Percentiles rank a stretch among this genome's conserved stretches.
phyloP scores from a whole-genome alignment of 2,113 vertebrate species.

The Saiga tatarica region DNA sequence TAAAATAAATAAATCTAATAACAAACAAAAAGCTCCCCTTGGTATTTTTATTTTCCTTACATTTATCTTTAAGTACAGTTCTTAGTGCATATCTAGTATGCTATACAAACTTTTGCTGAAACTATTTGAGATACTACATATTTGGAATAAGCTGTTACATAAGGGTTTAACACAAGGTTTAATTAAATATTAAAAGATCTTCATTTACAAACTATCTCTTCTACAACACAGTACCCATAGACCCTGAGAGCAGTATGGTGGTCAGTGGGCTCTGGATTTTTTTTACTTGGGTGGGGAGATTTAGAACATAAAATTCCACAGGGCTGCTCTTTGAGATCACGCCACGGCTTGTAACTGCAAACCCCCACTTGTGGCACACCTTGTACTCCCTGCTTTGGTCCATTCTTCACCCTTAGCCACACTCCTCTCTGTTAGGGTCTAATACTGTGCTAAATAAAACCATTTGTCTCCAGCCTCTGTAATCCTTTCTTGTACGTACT shows the following conservation, averaged over 20 bases:
- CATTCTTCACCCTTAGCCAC: not conserved
- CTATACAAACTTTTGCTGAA: not conserved
- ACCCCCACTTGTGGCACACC: not conserved
- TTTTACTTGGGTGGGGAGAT: not conserved
- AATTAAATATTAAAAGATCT: not conserved
- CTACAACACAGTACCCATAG: not conserved
- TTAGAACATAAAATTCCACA: not conserved
- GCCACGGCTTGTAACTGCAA: not conserved
- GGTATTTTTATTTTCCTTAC: not conserved
- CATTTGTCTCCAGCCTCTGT: not conserved
- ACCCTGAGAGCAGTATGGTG: not conserved
- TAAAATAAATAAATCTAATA: not conserved
- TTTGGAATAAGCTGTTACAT: not conserved
- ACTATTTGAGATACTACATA: not conserved
- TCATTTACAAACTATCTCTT: not conserved
- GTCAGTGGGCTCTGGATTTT: not conserved
- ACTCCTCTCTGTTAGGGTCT: not conserved
- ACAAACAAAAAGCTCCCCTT: not conserved
- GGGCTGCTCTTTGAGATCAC: not conserved
- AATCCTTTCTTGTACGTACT: not conserved
- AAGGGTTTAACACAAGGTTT: not conserved
- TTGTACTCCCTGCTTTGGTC: not conserved
- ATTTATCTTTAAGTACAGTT: not conserved
- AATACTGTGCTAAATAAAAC: not conserved
- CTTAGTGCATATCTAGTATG: not conserved